Evolutionary conservation across 2,888 invertebrate species (phyloP).

Genomic region (Ormyrus labotus): DNA sequence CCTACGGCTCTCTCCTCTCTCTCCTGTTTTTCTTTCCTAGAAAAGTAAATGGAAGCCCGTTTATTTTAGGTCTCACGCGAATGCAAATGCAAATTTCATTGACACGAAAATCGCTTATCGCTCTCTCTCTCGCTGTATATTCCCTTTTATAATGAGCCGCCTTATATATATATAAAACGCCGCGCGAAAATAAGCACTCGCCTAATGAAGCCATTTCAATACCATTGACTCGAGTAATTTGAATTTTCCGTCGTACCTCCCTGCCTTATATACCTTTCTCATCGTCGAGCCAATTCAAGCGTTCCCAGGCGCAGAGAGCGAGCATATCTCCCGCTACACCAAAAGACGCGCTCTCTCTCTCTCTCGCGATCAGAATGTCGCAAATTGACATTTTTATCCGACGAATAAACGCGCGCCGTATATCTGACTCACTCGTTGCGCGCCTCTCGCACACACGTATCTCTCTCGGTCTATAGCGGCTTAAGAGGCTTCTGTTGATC

Average conservation of each 20-base stretch:
- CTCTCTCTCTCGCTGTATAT: background rate
- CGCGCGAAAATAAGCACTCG: too few relatives aligned
- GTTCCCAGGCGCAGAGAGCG: background rate
- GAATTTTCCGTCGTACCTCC: too few relatives aligned
- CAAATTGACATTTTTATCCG: constrained; percentile 51
- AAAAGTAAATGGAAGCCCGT: background rate
- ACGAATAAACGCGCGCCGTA: constrained; percentile 41
- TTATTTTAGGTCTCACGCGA: background rate
- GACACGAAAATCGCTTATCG: constrained; percentile 12
- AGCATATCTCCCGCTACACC: background rate
- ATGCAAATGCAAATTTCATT: background rate
- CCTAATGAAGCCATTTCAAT: too few relatives aligned
- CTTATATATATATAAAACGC: too few relatives aligned
- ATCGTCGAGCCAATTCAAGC: too few relatives aligned
- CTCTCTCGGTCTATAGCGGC: background rate
- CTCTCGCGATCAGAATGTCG: constrained; percentile 44
- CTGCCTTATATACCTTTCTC: too few relatives aligned
- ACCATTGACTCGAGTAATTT: too few relatives aligned
- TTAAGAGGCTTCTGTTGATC: constrained; percentile 46
- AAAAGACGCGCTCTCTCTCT: background rate
- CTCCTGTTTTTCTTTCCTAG: background rate
- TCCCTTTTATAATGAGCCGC: background rate
- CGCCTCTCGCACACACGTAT: too few relatives aligned
- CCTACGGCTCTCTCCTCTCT: too few relatives aligned
- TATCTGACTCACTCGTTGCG: background rate